phyloP scores from a whole-genome alignment of 2,113 vertebrate genomes.

The Siphamia tubifer region DNA sequence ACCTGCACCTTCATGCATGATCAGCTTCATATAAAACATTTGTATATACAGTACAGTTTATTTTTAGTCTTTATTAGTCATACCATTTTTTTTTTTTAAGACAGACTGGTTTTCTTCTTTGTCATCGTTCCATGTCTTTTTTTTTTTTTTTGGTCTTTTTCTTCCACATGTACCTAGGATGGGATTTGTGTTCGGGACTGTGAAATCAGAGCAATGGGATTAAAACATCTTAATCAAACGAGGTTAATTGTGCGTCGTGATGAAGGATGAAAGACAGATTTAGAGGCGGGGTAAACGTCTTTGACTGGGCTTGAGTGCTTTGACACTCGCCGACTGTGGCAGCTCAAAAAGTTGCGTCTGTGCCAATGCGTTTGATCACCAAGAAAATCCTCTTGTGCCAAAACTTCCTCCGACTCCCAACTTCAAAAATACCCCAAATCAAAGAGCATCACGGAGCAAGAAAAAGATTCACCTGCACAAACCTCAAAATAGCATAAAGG shows the following conservation, averaged over 20 bases:
- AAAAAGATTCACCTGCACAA: slow-evolving; percentile 39
- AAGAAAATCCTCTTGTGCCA: slow-evolving; percentile 57
- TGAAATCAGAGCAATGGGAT: background rate
- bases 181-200: background rate
- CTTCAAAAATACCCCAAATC: slow-evolving; percentile 54
- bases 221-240: background rate
- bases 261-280: slow-evolving; percentile 11
- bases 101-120: background rate
- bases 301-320: slow-evolving; percentile 4
- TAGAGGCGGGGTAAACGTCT: background rate
- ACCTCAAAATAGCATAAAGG: slow-evolving; percentile 55
- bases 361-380: slow-evolving; percentile 48
- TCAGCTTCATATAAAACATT: no score
- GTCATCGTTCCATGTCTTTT: background rate
- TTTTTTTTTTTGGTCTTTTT: no score
- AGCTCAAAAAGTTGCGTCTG: slow-evolving; percentile 49
- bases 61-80: no score
- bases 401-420: slow-evolving; percentile 44
- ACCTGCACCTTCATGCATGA: no score
- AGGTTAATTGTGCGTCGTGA: slow-evolving; percentile 1
- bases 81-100: no score
- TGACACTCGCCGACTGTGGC: slow-evolving; percentile 16
- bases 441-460: slow-evolving; percentile 56
- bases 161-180: background rate
- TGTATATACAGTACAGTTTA: no score